Base-by-base conservation (phyloP, 2,888 invertebrate species). In the Drosophila multiciliata region DNA sequence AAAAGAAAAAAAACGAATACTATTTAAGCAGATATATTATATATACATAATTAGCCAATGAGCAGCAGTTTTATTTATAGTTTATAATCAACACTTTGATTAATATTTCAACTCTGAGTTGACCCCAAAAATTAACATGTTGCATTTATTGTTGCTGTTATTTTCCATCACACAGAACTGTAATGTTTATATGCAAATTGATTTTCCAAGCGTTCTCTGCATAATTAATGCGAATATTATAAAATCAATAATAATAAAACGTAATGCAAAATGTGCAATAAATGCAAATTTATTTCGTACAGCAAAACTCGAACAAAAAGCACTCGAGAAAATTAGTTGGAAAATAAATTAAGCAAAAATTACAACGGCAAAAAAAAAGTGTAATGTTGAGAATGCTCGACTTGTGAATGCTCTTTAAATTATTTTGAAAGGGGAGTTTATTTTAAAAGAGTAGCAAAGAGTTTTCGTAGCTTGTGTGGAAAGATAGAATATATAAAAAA, bases 251-350 rank as follows among this genome's bases (percentile, higher is more conserved):
- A 38, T 45, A 48, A 35, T 23, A 15, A 45, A 70, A 68, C 60
- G 64, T 66, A 70, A 61, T 53, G 54, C 42, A 60, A 75, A 71
- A 80, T 80, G 73, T 65, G 80, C 74, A 66, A 70, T 72, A 73
- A 42, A 80, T 71, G 60, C 69, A 70, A 75, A 76, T 75, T 9
- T 57, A 23, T 29, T 15, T 26, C 23, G 45, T 2, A 33, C 48
- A 53, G 32, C 48, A n/a, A 36, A 52, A 55, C 17, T 49, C 38
- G 42, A 32, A 26, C 11, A 45, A 15, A 65, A 58, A 52, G 15
- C 42, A 42, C 15, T 17, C 20, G 59, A 65, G 55, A 74, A 78
- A 80, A 69, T 38, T 66, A 52, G 67, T 57, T 66, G 52, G 59
- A 69, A 70, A 72, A 62, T 53, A 40, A 52, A 69, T 58, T 76